A percentile compares a stretch with the other conserved stretches of the same genome.
Conservation (phyloP, 2,888 invertebrate genomes). For the Tetropium fuscum region DNA sequence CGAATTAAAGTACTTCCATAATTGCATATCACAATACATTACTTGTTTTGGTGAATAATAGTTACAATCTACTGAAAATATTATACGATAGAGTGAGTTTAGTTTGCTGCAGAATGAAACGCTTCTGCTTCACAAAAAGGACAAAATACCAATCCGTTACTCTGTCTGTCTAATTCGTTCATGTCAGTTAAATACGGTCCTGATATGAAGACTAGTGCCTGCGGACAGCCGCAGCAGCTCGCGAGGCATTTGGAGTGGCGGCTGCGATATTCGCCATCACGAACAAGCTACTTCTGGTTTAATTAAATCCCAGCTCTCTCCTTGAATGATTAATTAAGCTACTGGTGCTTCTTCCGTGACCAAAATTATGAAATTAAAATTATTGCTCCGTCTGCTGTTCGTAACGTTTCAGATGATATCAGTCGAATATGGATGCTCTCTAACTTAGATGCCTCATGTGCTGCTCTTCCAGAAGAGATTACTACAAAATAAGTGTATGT, state of each 20-base stretch:
- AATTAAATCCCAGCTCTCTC: constrained; percentile 61
- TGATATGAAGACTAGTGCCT: constrained; percentile 15
- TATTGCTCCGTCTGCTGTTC: constrained; percentile 38
- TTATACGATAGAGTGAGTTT: too few relatives aligned
- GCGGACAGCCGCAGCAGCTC: constrained; percentile 22
- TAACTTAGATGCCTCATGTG: too few relatives aligned
- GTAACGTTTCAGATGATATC: background rate
- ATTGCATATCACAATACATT: too few relatives aligned
- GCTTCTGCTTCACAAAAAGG: too few relatives aligned
- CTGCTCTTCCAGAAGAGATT: too few relatives aligned
- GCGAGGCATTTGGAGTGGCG: constrained; percentile 51
- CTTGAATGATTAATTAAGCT: constrained; percentile 63
- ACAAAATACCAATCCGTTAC: too few relatives aligned
- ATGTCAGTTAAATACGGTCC: constrained; percentile 2
- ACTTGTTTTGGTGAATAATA: too few relatives aligned
- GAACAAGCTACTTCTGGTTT: constrained; percentile 63
- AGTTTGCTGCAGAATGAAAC: too few relatives aligned
- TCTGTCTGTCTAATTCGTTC: constrained; percentile 1
- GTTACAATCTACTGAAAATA: too few relatives aligned
- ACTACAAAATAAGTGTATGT: too few relatives aligned
- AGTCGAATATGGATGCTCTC: too few relatives aligned
- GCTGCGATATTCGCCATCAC: constrained; percentile 60
- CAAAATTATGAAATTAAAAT: constrained; percentile 59
- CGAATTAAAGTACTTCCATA: too few relatives aligned
- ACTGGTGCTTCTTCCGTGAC: constrained; percentile 50